Percentiles rank a stretch among this genome's conserved stretches.
Evolutionary conservation across 2,797 vertebrate species (phyloP).

Genomic region (Poecilia wingei): DNA sequence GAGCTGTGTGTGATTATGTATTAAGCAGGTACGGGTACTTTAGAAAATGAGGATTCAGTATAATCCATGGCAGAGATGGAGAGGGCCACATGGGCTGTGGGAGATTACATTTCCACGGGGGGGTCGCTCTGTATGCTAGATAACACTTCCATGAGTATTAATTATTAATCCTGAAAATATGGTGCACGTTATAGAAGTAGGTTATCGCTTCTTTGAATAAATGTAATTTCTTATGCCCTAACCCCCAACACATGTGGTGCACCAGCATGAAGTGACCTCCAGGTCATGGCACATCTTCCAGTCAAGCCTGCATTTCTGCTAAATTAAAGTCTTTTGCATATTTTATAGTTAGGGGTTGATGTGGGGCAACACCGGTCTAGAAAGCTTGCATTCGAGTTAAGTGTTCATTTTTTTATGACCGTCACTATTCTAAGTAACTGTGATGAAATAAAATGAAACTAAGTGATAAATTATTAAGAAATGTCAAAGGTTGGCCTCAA

Average conservation of each 20-base stretch:
- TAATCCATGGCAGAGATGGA: conserved; percentile 27
- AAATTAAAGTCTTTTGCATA: conserved; percentile 14
- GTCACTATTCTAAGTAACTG: conserved; percentile 48
- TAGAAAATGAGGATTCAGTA: conserved; percentile 15
- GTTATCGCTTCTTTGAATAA: conserved; percentile 26
- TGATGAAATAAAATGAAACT: conserved; percentile 26
- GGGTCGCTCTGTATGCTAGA: conserved; percentile 38
- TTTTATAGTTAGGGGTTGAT: conserved; percentile 14
- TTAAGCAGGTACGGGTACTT: conserved; percentile 22
- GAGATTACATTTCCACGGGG: conserved; percentile 42
- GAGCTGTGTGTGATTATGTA: conserved; percentile 10
- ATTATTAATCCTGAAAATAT: conserved; percentile 63
- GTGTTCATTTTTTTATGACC: conserved; percentile 37
- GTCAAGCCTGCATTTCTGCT: background rate
- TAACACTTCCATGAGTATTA: conserved; percentile 48
- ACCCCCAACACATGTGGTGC: conserved; percentile 19
- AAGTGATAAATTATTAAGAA: background rate
- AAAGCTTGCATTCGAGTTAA: background rate
- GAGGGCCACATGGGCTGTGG: conserved; percentile 11
- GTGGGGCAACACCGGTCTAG: background rate
- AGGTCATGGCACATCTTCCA: background rate
- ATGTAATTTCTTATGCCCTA: conserved; percentile 26
- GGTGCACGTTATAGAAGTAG: conserved; percentile 53
- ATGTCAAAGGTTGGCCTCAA: background rate
- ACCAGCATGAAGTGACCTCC: conserved; percentile 20